These are phyloP conservation scores for Leucoraja ocellata DNA, from an alignment of 2,797 vertebrate genomes.

Conservation along the genomic window DNA sequence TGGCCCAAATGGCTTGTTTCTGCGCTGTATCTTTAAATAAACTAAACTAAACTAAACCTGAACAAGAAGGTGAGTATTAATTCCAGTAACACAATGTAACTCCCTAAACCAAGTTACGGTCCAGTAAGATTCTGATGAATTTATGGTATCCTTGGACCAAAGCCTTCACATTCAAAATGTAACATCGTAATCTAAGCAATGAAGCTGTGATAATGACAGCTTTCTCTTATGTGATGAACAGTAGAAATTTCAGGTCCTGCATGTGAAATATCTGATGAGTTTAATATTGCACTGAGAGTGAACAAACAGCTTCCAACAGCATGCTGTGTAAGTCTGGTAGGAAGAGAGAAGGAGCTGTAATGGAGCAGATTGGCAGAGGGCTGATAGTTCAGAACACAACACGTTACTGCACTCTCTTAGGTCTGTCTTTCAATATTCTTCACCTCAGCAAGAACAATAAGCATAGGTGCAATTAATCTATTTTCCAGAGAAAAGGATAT, in stretches of 20 bases:
- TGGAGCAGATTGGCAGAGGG: background rate
- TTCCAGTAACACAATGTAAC: background rate
- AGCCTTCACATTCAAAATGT: background rate
- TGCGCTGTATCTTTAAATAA: too few relatives aligned
- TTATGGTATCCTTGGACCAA: background rate
- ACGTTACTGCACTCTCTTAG: background rate
- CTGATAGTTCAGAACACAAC: background rate
- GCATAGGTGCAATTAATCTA: background rate
- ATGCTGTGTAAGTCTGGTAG: background rate
- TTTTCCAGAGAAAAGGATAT: background rate
- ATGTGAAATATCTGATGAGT: background rate
- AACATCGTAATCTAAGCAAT: background rate
- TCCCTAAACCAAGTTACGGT: background rate
- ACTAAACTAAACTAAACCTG: too few relatives aligned
- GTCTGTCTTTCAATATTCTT: background rate
- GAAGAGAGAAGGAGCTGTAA: background rate
- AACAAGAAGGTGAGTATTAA: too few relatives aligned
- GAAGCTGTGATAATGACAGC: background rate
- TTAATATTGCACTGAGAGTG: background rate
- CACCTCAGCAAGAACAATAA: background rate
- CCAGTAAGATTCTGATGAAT: background rate
- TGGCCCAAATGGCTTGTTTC: too few relatives aligned
- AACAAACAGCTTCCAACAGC: background rate
- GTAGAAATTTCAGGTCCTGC: background rate
- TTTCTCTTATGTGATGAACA: background rate